phyloP scores from a whole-genome alignment of 2,888 invertebrate genomes.

The Trilocha varians region DNA sequence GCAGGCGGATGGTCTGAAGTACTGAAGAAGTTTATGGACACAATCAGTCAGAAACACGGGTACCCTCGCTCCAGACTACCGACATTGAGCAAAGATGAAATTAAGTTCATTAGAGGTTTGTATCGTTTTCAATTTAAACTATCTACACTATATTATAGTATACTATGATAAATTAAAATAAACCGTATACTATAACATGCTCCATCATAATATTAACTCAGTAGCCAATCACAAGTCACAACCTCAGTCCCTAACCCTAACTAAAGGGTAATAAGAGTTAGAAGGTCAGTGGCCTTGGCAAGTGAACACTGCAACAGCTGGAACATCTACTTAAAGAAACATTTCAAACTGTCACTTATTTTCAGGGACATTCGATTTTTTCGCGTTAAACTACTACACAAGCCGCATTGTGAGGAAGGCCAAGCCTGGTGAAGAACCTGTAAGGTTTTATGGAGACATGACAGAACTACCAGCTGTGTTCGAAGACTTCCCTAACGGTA shows the following conservation, averaged over 20 bases:
- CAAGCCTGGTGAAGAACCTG: neutral
- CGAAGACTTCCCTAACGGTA: neutral
- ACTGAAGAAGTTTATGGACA: neutral
- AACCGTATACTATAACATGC: too few relatives aligned
- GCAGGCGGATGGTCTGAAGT: neutral
- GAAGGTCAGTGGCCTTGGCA: too few relatives aligned
- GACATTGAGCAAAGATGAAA: neutral
- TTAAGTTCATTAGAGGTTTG: neutral
- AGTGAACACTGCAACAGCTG: too few relatives aligned
- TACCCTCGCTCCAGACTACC: neutral
- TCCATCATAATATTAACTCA: too few relatives aligned
- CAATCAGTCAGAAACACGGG: neutral
- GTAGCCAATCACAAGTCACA: too few relatives aligned
- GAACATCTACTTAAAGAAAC: too few relatives aligned
- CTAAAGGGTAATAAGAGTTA: too few relatives aligned
- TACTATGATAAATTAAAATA: too few relatives aligned
- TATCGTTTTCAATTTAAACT: too few relatives aligned
- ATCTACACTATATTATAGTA: too few relatives aligned
- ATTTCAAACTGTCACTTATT: too few relatives aligned
- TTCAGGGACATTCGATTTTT: constrained; percentile 24
- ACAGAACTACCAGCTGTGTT: neutral
- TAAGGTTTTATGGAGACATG: neutral
- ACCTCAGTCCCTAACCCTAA: too few relatives aligned
- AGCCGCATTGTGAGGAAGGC: constrained; percentile 15
- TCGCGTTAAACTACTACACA: constrained; percentile 24